Conservation (phyloP, 2,888 invertebrate genomes). For the Lycophotia porphyrea region DNA sequence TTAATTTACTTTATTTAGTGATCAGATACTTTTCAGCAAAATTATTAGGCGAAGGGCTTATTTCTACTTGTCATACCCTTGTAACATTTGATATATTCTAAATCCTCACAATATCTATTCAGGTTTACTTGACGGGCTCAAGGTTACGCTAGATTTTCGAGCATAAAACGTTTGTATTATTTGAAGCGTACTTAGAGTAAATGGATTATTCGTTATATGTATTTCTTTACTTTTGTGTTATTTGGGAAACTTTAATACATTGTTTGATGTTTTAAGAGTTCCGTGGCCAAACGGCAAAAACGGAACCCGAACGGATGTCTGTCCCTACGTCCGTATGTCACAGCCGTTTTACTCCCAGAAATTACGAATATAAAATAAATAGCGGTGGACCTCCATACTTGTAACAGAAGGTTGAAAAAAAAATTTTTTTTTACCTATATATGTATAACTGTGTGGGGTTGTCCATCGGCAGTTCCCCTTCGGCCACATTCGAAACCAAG, state of each 20-base stretch:
- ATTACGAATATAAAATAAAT: not conserved
- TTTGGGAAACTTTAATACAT: not conserved
- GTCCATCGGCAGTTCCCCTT: no score
- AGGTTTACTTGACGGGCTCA: slow-evolving; percentile 2
- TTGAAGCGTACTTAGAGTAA: slow-evolving; percentile 19
- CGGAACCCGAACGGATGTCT: not conserved
- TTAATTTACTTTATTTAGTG: slow-evolving; percentile 4
- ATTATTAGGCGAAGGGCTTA: not conserved
- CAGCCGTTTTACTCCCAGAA: not conserved
- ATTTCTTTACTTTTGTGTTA: slow-evolving; percentile 12
- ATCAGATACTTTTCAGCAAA: slow-evolving; percentile 2
- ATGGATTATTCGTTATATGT: slow-evolving; percentile 1
- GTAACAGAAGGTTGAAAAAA: no score
- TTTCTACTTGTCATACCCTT: slow-evolving; percentile 29
- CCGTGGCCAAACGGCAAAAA: not conserved
- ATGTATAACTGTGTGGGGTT: no score
- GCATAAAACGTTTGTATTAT: slow-evolving; percentile 1
- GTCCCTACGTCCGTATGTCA: not conserved
- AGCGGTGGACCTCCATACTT: not conserved
- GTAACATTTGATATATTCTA: slow-evolving; percentile 21
- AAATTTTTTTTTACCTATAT: no score
- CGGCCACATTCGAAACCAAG: no score
- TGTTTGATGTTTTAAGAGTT: slow-evolving; percentile 2
- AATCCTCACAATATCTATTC: slow-evolving; percentile 20
- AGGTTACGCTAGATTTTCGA: slow-evolving; percentile 11